Evolutionary conservation across 2,113 vertebrate genomes (phyloP).

Genomic region (Gambusia affinis): DNA sequence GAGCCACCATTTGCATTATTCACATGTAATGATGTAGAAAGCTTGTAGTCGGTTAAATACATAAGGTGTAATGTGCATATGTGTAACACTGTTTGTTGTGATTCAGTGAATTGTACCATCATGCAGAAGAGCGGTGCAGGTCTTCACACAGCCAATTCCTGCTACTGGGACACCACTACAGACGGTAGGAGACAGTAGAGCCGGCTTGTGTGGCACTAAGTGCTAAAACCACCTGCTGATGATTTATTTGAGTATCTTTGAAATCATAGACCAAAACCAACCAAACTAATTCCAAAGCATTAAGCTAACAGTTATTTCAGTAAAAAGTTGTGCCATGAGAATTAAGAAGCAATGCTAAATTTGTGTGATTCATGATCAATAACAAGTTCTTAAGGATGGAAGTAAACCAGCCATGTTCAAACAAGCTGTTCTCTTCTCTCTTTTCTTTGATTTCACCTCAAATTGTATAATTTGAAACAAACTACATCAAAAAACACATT

Average conservation of each 20-base stretch:
- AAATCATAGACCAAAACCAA: not conserved
- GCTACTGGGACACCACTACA: slow-evolving; percentile 96
- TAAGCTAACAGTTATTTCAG: not conserved
- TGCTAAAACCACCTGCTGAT: no score
- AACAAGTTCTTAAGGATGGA: not conserved
- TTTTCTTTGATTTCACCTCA: not conserved
- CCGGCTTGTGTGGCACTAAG: no score
- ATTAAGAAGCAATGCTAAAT: not conserved
- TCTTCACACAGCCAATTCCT: slow-evolving; percentile 96
- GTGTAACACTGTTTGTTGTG: slow-evolving; percentile 24
- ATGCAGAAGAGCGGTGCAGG: slow-evolving; percentile 96
- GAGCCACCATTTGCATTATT: slow-evolving; percentile 33
- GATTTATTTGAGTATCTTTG: not conserved
- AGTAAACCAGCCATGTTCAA: not conserved
- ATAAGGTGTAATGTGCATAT: not conserved
- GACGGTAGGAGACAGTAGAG: slow-evolving; percentile 85
- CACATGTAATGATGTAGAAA: not conserved
- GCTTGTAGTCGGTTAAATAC: not conserved
- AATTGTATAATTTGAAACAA: not conserved
- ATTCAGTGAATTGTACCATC: slow-evolving; percentile 91
- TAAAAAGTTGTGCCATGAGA: not conserved
- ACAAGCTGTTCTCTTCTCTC: not conserved
- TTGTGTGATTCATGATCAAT: not conserved
- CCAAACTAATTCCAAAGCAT: not conserved
- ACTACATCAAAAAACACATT: no score